Evolutionary conservation across 1,140 invertebrate species (phyloP), one percentile per base, ranked within the genome.

Genomic region (Eciton burchellii): DNA sequence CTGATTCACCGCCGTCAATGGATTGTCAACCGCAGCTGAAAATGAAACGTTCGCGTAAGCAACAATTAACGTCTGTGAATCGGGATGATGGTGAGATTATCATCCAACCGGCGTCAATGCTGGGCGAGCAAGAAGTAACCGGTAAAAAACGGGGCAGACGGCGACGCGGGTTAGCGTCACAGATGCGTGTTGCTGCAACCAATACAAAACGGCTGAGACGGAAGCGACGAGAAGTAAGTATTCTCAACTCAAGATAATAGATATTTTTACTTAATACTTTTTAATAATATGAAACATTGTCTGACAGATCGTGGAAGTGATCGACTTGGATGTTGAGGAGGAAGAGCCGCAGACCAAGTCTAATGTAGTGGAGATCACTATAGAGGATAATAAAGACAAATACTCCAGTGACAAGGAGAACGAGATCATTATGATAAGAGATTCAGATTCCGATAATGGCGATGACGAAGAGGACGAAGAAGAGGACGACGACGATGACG

Each of bases 381-480:
- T 92, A 19, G 92, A 93, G 16, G 91, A 93, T 71, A 90, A 74
- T 16, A 94, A 93, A 72, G 92, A 92, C 60, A 94, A 94, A 41
- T 91, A 88, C 45, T 94, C 93, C 4, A 94, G 93, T 70, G 93
- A 94, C 47, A 94, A 94, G 71, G 93, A 94, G 49, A 94, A 94
- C 74, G 93, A 94, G 59, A 88, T 94, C 3, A 94, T 94, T 21
- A 93, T 93, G 91, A 91, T 94, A 12, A 91, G 90, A 9, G 93
- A 93, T 63, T 93, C 93, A 0, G 92, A 93, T 21, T 76, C 73
- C 9, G 29, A 65, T 6, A 11, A 35, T 26, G 47, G 60, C 4
- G 89, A 91, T n/a, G 89, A 92, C 5, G 87, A 88, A 1, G 82
- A 88, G 41, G 88, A 81, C 66, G 16, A 83, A 11, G 54, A 59